Percentiles rank a stretch among this genome's conserved stretches.
phyloP scores from a whole-genome alignment of 2,113 vertebrate genomes.

The Bubo bubo region DNA sequence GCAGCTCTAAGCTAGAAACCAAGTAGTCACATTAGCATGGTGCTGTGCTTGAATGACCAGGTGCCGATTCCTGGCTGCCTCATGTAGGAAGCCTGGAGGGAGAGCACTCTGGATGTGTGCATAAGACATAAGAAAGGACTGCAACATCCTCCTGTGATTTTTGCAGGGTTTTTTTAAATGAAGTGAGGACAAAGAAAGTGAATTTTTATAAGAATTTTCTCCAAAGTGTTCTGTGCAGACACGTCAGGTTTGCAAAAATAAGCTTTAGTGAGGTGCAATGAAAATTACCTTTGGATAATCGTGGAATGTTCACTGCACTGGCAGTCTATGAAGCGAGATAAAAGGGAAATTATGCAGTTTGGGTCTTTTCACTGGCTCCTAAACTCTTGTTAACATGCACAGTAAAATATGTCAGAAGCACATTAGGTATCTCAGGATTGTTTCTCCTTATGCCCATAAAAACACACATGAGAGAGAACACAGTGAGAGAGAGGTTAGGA shows the following conservation, averaged over 20 bases:
- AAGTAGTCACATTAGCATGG: too few relatives aligned
- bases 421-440: not conserved
- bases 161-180: not conserved
- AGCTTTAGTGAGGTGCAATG: not conserved
- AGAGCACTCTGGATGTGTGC: not conserved
- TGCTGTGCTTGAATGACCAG: not conserved
- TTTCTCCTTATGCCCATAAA: not conserved
- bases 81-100: not conserved
- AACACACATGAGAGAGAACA: not conserved
- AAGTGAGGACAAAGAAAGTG: not conserved
- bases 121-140: not conserved
- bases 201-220: not conserved
- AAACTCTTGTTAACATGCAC: not conserved
- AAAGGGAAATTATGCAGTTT: not conserved
- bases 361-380: not conserved
- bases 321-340: not conserved
- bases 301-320: not conserved
- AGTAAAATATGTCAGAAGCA: not conserved
- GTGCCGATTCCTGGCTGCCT: not conserved
- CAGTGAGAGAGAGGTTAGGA: not conserved
- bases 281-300: not conserved
- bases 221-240: not conserved
- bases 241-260: not conserved
- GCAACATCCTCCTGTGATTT: not conserved
- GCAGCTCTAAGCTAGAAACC: not conserved